Conservation (phyloP, 92 coral and sea anemone genomes). For the Porites rus region DNA sequence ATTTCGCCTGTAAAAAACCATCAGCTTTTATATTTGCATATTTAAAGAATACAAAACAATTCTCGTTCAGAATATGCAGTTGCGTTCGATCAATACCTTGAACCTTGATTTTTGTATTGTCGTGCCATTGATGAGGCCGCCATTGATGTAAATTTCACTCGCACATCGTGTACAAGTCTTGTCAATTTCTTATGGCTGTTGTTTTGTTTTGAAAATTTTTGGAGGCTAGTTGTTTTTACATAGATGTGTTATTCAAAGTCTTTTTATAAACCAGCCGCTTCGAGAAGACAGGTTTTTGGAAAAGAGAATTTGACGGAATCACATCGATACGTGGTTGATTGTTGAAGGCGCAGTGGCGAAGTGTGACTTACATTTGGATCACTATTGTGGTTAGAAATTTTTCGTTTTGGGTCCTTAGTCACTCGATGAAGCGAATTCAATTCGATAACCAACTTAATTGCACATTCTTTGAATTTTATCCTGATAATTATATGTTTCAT, state of each 20-base stretch:
- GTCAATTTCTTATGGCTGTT: not conserved
- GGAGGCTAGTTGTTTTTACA: not conserved
- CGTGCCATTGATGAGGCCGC: slow-evolving; percentile 6
- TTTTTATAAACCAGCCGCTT: slow-evolving; percentile 8
- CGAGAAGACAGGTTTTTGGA: not conserved
- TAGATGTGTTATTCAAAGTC: not conserved
- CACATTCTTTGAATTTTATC: slow-evolving; percentile 4
- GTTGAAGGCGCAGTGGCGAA: not conserved
- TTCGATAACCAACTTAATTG: not conserved
- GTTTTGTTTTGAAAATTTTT: slow-evolving; percentile 16
- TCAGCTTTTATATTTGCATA: slow-evolving; percentile 3
- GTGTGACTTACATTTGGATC: not conserved
- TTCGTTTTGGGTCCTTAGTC: slow-evolving; percentile 36
- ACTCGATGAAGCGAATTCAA: slow-evolving; percentile 26
- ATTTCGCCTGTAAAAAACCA: not conserved
- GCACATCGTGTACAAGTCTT: not conserved
- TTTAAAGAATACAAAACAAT: not conserved
- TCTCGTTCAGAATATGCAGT: not conserved
- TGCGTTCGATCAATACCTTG: not conserved
- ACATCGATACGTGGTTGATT: not conserved
- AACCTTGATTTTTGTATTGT: not conserved
- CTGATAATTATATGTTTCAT: not conserved
- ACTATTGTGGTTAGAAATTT: not conserved
- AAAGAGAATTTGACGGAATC: not conserved
- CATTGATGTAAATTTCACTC: not conserved